A percentile compares a stretch with the other conserved stretches of the same genome.
Evolutionary conservation across 1,140 invertebrate species (phyloP).

Genomic region (Zaprionus nigranus): DNA sequence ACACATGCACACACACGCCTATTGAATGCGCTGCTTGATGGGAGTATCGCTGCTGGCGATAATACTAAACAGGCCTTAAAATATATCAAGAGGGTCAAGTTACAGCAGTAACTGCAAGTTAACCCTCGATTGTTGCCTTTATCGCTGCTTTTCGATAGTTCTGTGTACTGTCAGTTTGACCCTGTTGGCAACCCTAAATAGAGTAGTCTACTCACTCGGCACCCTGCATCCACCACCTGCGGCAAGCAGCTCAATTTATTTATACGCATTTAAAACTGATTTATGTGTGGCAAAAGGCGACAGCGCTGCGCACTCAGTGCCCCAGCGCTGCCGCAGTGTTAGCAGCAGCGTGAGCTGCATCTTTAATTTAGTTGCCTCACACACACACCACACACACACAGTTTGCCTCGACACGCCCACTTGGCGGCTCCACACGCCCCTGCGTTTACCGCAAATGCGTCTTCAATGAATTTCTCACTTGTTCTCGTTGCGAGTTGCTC

Average conservation of each 20-base stretch:
- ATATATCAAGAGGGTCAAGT: no score
- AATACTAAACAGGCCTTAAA: no score
- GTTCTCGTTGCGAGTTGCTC: constrained; percentile 15
- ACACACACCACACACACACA: constrained; percentile 2
- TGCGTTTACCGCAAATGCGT: constrained; percentile 68
- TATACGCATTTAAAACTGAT: constrained; percentile 81
- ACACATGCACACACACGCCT: no score
- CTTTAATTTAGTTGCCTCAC: constrained; percentile 71
- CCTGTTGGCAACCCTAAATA: constrained; percentile 5
- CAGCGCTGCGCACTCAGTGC: constrained; percentile 29
- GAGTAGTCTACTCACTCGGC: not conserved
- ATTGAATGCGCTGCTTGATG: no score
- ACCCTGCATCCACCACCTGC: constrained; percentile 17
- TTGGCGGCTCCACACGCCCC: constrained; percentile 15
- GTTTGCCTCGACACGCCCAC: constrained; percentile 19
- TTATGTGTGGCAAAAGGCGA: constrained; percentile 64
- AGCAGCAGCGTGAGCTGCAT: constrained; percentile 66
- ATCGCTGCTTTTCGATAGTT: constrained; percentile 24
- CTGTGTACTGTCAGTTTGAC: not conserved
- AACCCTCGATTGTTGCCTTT: not conserved
- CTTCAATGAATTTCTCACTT: constrained; percentile 79
- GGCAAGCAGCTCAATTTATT: constrained; percentile 69
- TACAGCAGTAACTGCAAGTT: no score
- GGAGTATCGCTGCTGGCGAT: no score
- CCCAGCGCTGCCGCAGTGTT: constrained; percentile 8